Percentiles rank a stretch among this genome's conserved stretches.
Conservation (phyloP, 2,113 vertebrate species). For the Oryzias javanicus region DNA sequence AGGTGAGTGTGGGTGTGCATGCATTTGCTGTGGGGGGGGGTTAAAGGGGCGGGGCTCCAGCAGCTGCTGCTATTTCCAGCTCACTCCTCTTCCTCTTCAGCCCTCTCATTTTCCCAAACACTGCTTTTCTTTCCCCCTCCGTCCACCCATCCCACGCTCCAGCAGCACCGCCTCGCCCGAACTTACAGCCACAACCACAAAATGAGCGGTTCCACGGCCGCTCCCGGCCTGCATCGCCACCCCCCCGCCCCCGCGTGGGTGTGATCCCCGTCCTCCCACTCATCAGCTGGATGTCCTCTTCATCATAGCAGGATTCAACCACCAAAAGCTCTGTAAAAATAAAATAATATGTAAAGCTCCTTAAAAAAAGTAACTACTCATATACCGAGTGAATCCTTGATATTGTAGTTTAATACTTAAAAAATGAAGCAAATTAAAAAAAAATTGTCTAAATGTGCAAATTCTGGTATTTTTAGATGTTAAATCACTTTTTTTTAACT, state of each 20-base stretch:
- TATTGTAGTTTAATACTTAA: too few species aligned
- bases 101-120: conserved; percentile 78
- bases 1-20: neutral
- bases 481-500: too few species aligned
- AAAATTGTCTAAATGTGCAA: too few species aligned
- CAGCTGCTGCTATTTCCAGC: conserved; percentile 74
- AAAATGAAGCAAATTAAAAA: too few species aligned
- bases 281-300: neutral
- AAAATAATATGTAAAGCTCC: too few species aligned
- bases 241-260: conserved; percentile 37
- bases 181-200: conserved; percentile 35
- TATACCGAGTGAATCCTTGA: too few species aligned
- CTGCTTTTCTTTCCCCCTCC: conserved; percentile 38
- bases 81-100: conserved; percentile 57
- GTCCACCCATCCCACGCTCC: conserved; percentile 19
- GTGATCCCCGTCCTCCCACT: conserved; percentile 29
- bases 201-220: conserved; percentile 51
- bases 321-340: too few species aligned
- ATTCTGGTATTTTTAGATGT: too few species aligned
- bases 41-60: conserved; percentile 23
- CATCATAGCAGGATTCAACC: too few species aligned
- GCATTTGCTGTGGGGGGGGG: neutral
- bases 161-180: conserved; percentile 36
- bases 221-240: conserved; percentile 18
- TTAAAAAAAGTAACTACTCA: too few species aligned